A percentile compares a stretch with the other conserved stretches of the same genome.
phyloP scores from a whole-genome alignment of 2,797 vertebrate species.

The Anguilla marmorata region DNA sequence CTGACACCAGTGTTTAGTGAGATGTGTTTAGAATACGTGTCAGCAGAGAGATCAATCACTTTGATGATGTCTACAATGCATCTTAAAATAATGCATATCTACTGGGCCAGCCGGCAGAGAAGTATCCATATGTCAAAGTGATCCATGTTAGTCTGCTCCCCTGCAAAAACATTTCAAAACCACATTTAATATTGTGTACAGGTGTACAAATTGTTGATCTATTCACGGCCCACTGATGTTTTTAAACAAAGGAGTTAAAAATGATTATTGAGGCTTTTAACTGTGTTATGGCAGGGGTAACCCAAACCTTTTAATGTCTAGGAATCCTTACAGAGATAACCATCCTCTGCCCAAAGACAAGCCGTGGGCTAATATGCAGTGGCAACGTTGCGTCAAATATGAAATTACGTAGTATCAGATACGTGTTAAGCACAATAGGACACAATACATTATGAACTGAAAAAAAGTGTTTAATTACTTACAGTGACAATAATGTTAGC shows the following conservation, averaged over 20 bases:
- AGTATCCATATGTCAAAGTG: neutral
- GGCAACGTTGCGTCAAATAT: neutral
- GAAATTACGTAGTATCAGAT: neutral
- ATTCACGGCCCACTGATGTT: neutral
- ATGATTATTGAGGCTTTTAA: neutral
- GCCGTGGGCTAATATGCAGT: neutral
- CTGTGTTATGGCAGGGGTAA: neutral
- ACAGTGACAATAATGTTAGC: neutral
- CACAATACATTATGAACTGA: neutral
- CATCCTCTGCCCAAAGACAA: neutral
- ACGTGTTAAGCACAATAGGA: neutral
- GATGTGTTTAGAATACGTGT: neutral
- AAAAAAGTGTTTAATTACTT: neutral
- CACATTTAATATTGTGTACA: neutral
- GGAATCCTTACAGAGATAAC: neutral
- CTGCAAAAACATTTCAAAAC: neutral
- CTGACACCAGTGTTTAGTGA: neutral
- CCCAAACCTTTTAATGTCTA: neutral
- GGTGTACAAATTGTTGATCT: neutral
- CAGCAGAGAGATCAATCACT: neutral
- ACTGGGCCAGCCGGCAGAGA: neutral
- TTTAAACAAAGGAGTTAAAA: neutral
- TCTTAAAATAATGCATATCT: neutral
- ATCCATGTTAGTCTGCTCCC: neutral
- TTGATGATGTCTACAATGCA: neutral